These are phyloP conservation scores for Eunapius fragilis DNA, from an alignment of 37 sponge, comb jelly and placozoan species.

Conservation along the genomic window DNA sequence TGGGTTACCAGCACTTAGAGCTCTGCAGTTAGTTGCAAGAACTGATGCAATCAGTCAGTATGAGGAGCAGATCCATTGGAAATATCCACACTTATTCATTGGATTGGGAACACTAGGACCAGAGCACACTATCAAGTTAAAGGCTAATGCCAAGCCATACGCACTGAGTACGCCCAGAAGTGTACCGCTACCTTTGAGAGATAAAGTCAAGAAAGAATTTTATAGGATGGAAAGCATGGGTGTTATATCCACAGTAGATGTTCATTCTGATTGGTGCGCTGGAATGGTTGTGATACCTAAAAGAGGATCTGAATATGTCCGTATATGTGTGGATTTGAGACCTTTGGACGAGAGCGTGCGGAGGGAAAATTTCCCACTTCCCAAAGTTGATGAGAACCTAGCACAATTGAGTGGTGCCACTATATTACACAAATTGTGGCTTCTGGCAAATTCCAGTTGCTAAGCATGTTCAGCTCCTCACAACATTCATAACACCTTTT, in stretches of 20 bases:
- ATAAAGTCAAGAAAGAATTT: slow-evolving; percentile 30
- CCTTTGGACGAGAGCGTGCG: slow-evolving; percentile 37
- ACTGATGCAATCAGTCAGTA: slow-evolving; percentile 16
- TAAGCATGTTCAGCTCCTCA: slow-evolving; percentile 15
- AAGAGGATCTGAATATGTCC: slow-evolving; percentile 18
- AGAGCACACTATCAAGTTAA: slow-evolving; percentile 29
- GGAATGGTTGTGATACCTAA: slow-evolving; percentile 52
- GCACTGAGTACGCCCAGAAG: slow-evolving; percentile 25
- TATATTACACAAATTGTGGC: slow-evolving; percentile 45
- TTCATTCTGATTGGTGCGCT: slow-evolving; percentile 52
- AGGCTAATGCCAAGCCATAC: slow-evolving; percentile 26
- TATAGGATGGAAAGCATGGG: slow-evolving; percentile 37
- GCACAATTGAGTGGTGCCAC: slow-evolving; percentile 42
- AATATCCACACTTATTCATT: slow-evolving; percentile 34
- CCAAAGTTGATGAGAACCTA: slow-evolving; percentile 49
- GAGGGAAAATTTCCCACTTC: slow-evolving; percentile 56
- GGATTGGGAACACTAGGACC: slow-evolving; percentile 49
- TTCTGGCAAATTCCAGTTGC: slow-evolving; percentile 63
- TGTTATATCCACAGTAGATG: slow-evolving; percentile 31
- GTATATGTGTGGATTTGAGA: slow-evolving; percentile 35
- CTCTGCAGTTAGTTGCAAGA: slow-evolving; percentile 27
- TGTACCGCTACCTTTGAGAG: slow-evolving; percentile 21
- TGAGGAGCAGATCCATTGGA: not conserved
- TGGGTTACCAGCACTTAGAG: slow-evolving; percentile 47
- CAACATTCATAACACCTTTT: slow-evolving; percentile 51